A percentile compares a stretch with the other conserved stretches of the same genome.
Conservation (phyloP, 2,113 vertebrate species). For the Bambusicola thoracicus region DNA sequence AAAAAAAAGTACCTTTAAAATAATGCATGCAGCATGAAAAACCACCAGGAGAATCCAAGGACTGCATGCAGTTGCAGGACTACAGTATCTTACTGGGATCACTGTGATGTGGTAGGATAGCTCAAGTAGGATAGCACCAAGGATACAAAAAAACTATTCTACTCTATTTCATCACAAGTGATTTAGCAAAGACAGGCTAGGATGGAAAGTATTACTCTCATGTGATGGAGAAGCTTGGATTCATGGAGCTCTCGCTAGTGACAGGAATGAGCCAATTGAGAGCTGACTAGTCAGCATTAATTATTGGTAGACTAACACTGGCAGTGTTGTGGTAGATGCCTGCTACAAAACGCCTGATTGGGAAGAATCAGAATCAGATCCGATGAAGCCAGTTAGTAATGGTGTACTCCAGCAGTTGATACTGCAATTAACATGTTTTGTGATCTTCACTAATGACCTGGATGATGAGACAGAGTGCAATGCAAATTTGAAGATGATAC, state of each 20-base stretch:
- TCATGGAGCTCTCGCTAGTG: background rate
- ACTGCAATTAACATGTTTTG: fast-evolving
- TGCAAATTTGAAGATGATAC: too few relatives aligned
- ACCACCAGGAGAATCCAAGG: background rate
- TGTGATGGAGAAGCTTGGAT: background rate
- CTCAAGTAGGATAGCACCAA: background rate
- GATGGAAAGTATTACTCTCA: background rate
- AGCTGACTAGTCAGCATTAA: background rate
- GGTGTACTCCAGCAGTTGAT: background rate
- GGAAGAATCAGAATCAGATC: background rate
- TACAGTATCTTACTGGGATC: background rate
- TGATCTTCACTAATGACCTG: background rate
- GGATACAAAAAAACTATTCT: background rate
- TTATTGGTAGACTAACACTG: background rate
- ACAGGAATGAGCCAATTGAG: background rate
- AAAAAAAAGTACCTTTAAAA: background rate
- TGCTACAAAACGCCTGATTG: background rate
- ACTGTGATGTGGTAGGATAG: background rate
- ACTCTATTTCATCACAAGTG: background rate
- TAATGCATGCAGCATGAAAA: background rate
- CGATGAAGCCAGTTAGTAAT: too few relatives aligned
- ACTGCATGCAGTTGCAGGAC: background rate
- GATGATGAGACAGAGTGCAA: too few relatives aligned
- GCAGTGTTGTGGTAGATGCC: background rate
- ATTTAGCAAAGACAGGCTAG: background rate